phyloP scores from a whole-genome alignment of 2,888 invertebrate genomes.

The Drosophila mercatorum region DNA sequence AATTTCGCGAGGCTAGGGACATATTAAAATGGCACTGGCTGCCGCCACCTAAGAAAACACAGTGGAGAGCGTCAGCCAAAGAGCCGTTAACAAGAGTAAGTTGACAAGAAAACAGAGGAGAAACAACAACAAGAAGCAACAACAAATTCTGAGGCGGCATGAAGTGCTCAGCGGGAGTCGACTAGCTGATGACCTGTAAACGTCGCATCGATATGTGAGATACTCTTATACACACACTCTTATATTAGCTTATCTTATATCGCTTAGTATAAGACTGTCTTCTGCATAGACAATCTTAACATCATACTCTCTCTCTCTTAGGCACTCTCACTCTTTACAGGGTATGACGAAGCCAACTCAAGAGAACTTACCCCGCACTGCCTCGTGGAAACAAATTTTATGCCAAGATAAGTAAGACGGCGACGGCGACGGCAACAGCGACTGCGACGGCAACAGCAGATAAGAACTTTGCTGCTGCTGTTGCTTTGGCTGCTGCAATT shows the following conservation, averaged over 20 bases:
- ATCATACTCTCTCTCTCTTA: not conserved
- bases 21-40: conserved; percentile 71
- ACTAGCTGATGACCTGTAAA: not conserved
- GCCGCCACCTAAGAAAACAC: conserved; percentile 67
- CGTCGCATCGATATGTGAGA: not conserved
- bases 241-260: not conserved
- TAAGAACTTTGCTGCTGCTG: conserved; percentile 62
- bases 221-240: conserved; percentile 1
- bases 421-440: conserved; percentile 33
- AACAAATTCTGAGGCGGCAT: conserved; percentile 10
- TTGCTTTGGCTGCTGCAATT: conserved; percentile 56
- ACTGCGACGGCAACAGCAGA: conserved; percentile 47
- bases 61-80: conserved; percentile 58
- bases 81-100: conserved; percentile 75
- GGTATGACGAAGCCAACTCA: conserved; percentile 25
- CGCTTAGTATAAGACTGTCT: not conserved
- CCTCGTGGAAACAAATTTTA: conserved; percentile 79
- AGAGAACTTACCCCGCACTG: conserved; percentile 40
- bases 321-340: not conserved
- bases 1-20: conserved; percentile 79
- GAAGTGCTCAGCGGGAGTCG: not conserved
- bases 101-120: conserved; percentile 64
- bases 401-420: conserved; percentile 79
- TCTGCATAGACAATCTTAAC: not conserved
- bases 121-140: conserved; percentile 28